These are phyloP conservation scores for Mystacornis crossleyi DNA, from an alignment of 2,113 vertebrate species.

Conservation along the genomic window DNA sequence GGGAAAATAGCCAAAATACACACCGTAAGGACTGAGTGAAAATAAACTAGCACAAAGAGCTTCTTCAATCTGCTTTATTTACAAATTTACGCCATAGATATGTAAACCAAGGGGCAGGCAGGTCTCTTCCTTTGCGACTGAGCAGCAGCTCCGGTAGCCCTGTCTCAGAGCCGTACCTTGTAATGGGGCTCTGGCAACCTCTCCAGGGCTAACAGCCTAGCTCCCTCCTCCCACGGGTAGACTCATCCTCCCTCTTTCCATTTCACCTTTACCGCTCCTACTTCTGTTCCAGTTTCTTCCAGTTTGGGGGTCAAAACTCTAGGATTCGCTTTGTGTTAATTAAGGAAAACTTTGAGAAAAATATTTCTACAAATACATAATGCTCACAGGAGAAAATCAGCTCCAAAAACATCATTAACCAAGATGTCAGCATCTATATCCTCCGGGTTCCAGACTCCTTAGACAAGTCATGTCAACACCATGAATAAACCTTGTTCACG, in stretches of 20 bases:
- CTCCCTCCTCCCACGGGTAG: background rate
- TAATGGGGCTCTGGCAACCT: background rate
- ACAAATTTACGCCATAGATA: background rate
- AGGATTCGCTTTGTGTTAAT: background rate
- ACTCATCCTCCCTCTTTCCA: background rate
- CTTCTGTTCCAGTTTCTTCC: background rate
- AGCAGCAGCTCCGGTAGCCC: background rate
- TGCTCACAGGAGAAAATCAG: background rate
- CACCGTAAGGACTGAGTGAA: background rate
- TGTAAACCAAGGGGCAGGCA: background rate
- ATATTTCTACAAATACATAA: background rate
- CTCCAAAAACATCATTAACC: background rate
- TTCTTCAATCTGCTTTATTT: background rate
- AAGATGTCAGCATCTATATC: background rate
- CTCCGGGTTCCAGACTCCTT: background rate
- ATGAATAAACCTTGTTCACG: rapidly evolving
- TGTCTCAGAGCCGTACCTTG: background rate
- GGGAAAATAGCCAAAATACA: constrained; percentile 18
- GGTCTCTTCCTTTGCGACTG: background rate
- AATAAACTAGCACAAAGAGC: background rate
- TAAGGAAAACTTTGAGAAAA: background rate
- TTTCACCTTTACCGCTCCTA: background rate
- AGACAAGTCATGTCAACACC: background rate
- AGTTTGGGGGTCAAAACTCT: background rate
- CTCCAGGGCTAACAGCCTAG: background rate